These are phyloP conservation scores for Bufo bufo DNA, from an alignment of 2,113 vertebrate genomes.

Conservation along the genomic window DNA sequence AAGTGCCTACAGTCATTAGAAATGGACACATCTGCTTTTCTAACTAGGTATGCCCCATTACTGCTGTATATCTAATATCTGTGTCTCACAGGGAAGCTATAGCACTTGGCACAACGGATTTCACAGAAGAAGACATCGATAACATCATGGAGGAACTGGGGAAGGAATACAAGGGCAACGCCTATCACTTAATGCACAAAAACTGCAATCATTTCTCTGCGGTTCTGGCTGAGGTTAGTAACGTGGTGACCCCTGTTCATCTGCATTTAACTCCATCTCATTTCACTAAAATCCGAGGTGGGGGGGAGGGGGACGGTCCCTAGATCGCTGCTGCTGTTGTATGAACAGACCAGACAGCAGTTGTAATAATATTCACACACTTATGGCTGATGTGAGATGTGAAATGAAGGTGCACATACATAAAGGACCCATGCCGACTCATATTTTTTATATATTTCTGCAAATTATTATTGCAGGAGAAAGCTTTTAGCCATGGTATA, in stretches of 20 bases:
- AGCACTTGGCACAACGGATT: constrained; percentile 88
- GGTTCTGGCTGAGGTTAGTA: constrained; percentile 83
- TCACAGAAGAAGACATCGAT: constrained; percentile 87
- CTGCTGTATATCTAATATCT: constrained; percentile 19
- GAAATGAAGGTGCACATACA: too few species aligned
- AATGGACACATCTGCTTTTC: too few species aligned
- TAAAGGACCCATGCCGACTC: too few species aligned
- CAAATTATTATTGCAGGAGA: too few species aligned
- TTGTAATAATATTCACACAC: too few species aligned
- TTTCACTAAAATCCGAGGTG: too few species aligned
- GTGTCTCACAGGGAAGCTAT: constrained; percentile 84
- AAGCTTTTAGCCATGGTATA: too few species aligned
- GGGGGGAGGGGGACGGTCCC: too few species aligned
- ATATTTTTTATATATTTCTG: too few species aligned
- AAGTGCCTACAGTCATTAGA: too few species aligned
- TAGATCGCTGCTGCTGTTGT: background rate
- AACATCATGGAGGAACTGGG: constrained; percentile 93
- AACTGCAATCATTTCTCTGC: constrained; percentile 91
- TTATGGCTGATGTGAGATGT: too few species aligned
- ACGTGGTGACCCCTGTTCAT: background rate
- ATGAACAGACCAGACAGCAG: background rate
- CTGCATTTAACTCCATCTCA: background rate
- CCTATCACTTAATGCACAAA: constrained; percentile 89
- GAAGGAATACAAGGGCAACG: constrained; percentile 86
- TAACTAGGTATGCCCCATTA: too few species aligned